A percentile compares a stretch with the other conserved stretches of the same genome.
Evolutionary conservation across 1,140 invertebrate genomes (phyloP).

Genomic region (Drosophila equinoxialis): DNA sequence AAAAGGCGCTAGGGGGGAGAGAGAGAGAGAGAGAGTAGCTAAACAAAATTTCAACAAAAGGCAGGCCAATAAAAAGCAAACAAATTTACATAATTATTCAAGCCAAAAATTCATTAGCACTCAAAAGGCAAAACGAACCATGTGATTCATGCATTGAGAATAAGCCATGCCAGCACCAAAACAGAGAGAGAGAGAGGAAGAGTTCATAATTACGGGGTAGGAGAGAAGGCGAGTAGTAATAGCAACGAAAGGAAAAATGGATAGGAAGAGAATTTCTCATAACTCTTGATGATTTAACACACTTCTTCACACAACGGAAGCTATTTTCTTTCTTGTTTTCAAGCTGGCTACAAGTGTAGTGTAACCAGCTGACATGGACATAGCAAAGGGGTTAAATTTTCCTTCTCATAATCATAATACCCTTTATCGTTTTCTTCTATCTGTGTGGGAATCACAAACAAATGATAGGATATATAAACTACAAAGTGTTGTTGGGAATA

Average conservation of each 20-base stretch:
- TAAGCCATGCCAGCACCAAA: neutral
- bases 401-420: too few species aligned
- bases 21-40: neutral
- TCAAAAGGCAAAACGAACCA: neutral
- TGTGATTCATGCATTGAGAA: slow-evolving; percentile 14
- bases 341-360: slow-evolving; percentile 1
- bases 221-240: neutral
- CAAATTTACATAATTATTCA: slow-evolving; percentile 42
- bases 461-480: neutral
- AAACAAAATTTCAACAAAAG: slow-evolving; percentile 24
- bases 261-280: slow-evolving; percentile 6
- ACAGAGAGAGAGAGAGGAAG: too few species aligned
- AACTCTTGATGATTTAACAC: slow-evolving; percentile 14
- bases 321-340: slow-evolving; percentile 4
- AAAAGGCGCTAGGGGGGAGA: neutral
- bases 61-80: slow-evolving; percentile 31
- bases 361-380: neutral
- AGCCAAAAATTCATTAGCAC: slow-evolving; percentile 39
- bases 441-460: neutral
- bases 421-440: too few species aligned
- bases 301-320: slow-evolving; percentile 6
- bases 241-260: neutral
- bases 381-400: neutral
- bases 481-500: neutral
- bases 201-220: neutral